Evolutionary conservation across 2,888 invertebrate genomes (phyloP), one percentile per base, ranked within the genome.

Genomic region (Cataglyphis livida): DNA sequence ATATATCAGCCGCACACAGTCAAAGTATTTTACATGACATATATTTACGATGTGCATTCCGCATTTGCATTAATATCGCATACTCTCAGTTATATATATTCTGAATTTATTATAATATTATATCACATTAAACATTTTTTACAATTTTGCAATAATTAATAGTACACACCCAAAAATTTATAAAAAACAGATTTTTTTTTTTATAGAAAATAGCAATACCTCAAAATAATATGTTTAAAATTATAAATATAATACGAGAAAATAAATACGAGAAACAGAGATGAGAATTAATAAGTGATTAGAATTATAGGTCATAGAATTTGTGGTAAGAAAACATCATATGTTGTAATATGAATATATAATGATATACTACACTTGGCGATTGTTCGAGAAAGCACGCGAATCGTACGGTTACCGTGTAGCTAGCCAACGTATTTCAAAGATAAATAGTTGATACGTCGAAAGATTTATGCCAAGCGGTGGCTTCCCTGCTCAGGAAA

Each of bases 391-490:
- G 59, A 78, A 28, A 76, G 54, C 21, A 10, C 18, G 38, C 73
- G 73, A 70, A 70, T 78, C 71, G 32, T 71, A 57, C 21, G 59
- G 71, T 78, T 44, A 71, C 71, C 21, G 21, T 44, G 73, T 71
- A 28, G 57, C 59, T 44, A 21, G 73, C 73, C 41, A 18, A 44
- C 59, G 44, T 71, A 71, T 79, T 71, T 79, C 25, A 59, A 79
- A 79, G 73, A 71, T 79, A 79, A 79, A 79, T 79, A 79, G 78
- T 79, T 79, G 78, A 44, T 59, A 35, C 28, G 21, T 35, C 25
- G 28, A 51, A 71, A 71, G 78, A 79, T 79, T 71, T 79, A 79
- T 79, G 59, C 35, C n/a, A 44, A 41, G 57, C 57, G n/a, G 25
- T 54, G 70, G 28, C 71, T 54, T 21, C 25, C 25, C 51, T 25